These are phyloP conservation scores for Hofmannophila pseudospretella DNA, from an alignment of 2,888 invertebrate genomes.

Conservation along the genomic window DNA sequence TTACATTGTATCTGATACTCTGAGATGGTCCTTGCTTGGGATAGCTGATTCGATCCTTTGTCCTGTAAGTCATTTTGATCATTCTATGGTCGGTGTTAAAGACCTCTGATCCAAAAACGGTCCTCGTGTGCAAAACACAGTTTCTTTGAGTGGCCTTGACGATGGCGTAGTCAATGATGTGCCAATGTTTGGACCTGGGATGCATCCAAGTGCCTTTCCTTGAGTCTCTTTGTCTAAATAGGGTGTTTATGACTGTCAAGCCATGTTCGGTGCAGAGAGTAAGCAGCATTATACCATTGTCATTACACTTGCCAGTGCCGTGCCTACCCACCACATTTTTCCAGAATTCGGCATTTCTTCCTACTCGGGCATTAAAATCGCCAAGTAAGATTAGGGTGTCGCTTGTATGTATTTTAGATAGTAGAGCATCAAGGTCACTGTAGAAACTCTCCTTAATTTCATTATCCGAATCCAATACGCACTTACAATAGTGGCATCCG, in stretches of 20 bases:
- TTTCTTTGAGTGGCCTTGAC: not conserved
- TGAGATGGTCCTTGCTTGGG: no score
- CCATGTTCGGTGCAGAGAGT: slow-evolving; percentile 18
- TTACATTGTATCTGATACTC: no score
- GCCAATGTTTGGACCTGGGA: slow-evolving; percentile 24
- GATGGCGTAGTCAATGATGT: slow-evolving; percentile 19
- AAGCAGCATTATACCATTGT: slow-evolving; percentile 19
- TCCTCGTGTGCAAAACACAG: no score
- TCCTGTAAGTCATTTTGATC: no score
- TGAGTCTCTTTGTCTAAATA: slow-evolving; percentile 22
- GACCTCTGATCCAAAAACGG: no score
- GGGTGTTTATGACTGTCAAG: slow-evolving; percentile 18
- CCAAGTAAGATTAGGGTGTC: slow-evolving; percentile 13
- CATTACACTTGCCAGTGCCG: slow-evolving; percentile 24
- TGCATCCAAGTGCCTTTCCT: slow-evolving; percentile 28
- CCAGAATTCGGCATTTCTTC: slow-evolving; percentile 13
- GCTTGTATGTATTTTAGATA: no score
- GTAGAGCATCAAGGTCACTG: no score
- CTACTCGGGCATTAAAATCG: slow-evolving; percentile 18
- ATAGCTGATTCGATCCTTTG: no score
- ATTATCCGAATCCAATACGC: no score
- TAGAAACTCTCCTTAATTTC: no score
- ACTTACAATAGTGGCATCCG: no score
- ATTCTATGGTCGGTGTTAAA: no score
- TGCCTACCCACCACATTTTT: slow-evolving; percentile 21